Percentiles rank a stretch among this genome's conserved stretches.
Evolutionary conservation across 92 coral and sea anemone species (phyloP).

Genomic region (Epizoanthus scotinus): DNA sequence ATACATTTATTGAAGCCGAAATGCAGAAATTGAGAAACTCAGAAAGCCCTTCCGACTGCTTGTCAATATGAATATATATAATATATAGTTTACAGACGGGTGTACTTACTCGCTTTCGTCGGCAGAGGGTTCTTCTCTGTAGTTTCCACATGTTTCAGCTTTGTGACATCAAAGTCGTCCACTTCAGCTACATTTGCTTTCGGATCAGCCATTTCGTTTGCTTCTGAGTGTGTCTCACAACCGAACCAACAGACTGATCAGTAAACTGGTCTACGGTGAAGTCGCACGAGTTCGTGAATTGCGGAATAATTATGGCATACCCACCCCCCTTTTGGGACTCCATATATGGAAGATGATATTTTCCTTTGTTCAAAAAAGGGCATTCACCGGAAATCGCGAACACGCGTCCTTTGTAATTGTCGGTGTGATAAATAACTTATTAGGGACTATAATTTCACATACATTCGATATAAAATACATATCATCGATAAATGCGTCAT

Average conservation of each 20-base stretch:
- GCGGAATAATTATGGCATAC: constrained; percentile 12
- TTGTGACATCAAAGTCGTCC: constrained; percentile 58
- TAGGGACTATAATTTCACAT: no score
- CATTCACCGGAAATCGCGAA: constrained; percentile 18
- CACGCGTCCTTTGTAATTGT: constrained; percentile 13
- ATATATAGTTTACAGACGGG: not conserved
- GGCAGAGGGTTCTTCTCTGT: constrained; percentile 83
- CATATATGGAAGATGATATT: constrained; percentile 12
- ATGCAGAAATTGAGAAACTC: not conserved
- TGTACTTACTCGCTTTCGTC: constrained; percentile 66
- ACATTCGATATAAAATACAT: no score
- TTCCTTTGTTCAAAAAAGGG: constrained; percentile 16
- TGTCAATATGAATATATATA: no score
- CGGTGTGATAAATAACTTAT: no score
- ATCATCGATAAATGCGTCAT: no score
- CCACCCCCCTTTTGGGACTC: constrained; percentile 43
- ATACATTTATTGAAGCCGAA: not conserved
- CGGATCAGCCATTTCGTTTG: constrained; percentile 22
- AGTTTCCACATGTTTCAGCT: constrained; percentile 77
- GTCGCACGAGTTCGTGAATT: constrained; percentile 31
- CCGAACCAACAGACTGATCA: constrained; percentile 32
- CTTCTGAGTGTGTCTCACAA: no score
- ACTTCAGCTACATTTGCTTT: constrained; percentile 68
- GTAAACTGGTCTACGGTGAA: not conserved
- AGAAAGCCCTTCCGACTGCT: not conserved